phyloP scores from a whole-genome alignment of 92 coral and sea anemone genomes.

The Actinernus sp. region DNA sequence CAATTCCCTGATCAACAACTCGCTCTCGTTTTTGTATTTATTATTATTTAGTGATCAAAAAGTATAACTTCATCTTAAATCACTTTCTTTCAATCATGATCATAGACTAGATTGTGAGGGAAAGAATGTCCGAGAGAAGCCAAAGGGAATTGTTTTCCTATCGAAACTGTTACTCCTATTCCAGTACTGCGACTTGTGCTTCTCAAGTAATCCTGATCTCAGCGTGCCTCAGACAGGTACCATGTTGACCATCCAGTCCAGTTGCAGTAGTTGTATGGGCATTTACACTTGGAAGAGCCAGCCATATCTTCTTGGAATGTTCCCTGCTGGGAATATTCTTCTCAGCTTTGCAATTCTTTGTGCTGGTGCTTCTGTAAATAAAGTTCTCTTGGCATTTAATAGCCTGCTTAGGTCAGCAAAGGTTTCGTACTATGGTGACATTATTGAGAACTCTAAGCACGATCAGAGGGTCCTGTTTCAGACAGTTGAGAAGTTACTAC shows the following conservation, averaged over 20 bases:
- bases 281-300: conserved; percentile 63
- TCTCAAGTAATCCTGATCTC: conserved; percentile 37
- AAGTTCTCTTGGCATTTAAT: conserved; percentile 44
- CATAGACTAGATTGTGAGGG: conserved; percentile 33
- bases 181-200: conserved; percentile 57
- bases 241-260: conserved; percentile 40
- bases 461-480: too few relatives aligned
- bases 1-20: too few relatives aligned
- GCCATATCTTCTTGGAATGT: conserved; percentile 46
- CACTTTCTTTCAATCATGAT: too few relatives aligned
- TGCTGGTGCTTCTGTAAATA: conserved; percentile 62
- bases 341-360: conserved; percentile 59
- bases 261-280: conserved; percentile 44
- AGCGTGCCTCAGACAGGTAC: conserved; percentile 60
- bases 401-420: too few relatives aligned
- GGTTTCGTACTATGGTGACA: too few relatives aligned
- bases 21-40: too few relatives aligned
- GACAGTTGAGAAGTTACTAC: too few relatives aligned
- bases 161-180: conserved; percentile 49
- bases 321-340: conserved; percentile 66
- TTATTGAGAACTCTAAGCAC: too few relatives aligned
- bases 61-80: too few relatives aligned
- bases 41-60: too few relatives aligned
- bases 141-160: conserved; percentile 62
- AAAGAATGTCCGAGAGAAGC: conserved; percentile 41